Evolutionary conservation across 1,140 invertebrate species (phyloP).

Genomic region (Dinothrombium tinctorium): DNA sequence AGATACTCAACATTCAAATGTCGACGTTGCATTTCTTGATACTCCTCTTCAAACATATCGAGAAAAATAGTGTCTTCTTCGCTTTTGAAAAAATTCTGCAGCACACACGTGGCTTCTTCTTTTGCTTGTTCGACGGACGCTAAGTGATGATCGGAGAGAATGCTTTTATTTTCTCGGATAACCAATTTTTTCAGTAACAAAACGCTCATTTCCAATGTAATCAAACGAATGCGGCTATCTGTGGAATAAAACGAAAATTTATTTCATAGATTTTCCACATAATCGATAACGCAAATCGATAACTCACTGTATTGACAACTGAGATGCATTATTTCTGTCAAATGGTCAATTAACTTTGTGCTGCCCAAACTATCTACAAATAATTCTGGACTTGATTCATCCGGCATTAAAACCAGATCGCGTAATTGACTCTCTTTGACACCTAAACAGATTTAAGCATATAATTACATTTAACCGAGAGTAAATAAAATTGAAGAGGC

Average conservation of each 20-base stretch:
- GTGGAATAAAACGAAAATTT: constrained; percentile 10
- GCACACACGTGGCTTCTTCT: constrained; percentile 56
- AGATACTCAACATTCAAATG: constrained; percentile 74
- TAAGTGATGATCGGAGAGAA: constrained; percentile 36
- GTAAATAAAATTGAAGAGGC: neutral
- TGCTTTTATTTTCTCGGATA: constrained; percentile 21
- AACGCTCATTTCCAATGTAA: constrained; percentile 68
- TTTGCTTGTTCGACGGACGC: constrained; percentile 47
- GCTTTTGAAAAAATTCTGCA: constrained; percentile 84
- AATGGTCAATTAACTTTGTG: constrained; percentile 43
- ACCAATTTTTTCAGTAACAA: constrained; percentile 39
- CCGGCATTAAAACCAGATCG: constrained; percentile 10
- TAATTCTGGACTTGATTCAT: constrained; percentile 20
- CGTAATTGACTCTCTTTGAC: constrained; percentile 3
- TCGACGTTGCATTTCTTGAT: constrained; percentile 61
- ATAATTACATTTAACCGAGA: no score
- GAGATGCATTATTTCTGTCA: constrained; percentile 48
- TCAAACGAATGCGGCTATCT: constrained; percentile 51
- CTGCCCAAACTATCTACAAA: constrained; percentile 31
- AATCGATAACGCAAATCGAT: neutral
- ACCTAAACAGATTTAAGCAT: neutral
- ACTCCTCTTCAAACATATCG: constrained; percentile 97
- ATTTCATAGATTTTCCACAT: neutral
- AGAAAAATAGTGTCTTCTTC: constrained; percentile 73
- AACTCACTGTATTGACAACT: constrained; percentile 41